Evolutionary conservation across 1,140 invertebrate species (phyloP).

Genomic region (Cydia fagiglandana): DNA sequence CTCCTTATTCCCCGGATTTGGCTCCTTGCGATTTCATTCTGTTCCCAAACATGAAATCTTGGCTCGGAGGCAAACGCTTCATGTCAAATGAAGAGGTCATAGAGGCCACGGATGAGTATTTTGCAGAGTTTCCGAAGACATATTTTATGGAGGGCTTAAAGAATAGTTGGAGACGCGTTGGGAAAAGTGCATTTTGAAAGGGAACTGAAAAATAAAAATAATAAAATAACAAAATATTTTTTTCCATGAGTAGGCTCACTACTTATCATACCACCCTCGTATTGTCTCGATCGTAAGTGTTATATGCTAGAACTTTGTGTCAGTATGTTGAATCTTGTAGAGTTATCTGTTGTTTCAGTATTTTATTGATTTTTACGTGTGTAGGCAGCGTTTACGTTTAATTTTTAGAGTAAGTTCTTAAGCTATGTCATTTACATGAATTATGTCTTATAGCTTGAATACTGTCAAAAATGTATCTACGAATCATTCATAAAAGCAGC

Average conservation of each 20-base stretch:
- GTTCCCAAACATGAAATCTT: slow-evolving; percentile 39
- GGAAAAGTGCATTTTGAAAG: neutral
- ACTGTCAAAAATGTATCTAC: no score
- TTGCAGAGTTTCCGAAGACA: slow-evolving; percentile 6
- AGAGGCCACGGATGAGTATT: slow-evolving; percentile 32
- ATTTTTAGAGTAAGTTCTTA: no score
- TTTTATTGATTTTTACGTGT: no score
- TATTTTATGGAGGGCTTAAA: neutral
- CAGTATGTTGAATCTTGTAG: no score
- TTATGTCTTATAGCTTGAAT: no score
- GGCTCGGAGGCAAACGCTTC: slow-evolving; percentile 42
- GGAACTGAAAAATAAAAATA: neutral
- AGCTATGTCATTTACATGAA: no score
- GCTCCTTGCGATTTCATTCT: slow-evolving; percentile 61
- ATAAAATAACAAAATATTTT: no score
- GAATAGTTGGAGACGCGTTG: slow-evolving; percentile 2
- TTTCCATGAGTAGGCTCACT: neutral
- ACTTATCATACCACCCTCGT: slow-evolving; percentile 6
- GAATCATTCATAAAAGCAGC: no score
- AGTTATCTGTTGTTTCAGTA: no score
- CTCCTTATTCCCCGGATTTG: slow-evolving; percentile 69
- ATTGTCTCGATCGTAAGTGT: no score
- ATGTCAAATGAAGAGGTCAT: slow-evolving; percentile 45
- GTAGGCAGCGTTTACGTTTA: no score
- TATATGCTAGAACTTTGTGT: no score